A percentile compares a stretch with the other conserved stretches of the same genome.
phyloP scores from a whole-genome alignment of 2,797 vertebrate genomes.

The Thunnus albacares region DNA sequence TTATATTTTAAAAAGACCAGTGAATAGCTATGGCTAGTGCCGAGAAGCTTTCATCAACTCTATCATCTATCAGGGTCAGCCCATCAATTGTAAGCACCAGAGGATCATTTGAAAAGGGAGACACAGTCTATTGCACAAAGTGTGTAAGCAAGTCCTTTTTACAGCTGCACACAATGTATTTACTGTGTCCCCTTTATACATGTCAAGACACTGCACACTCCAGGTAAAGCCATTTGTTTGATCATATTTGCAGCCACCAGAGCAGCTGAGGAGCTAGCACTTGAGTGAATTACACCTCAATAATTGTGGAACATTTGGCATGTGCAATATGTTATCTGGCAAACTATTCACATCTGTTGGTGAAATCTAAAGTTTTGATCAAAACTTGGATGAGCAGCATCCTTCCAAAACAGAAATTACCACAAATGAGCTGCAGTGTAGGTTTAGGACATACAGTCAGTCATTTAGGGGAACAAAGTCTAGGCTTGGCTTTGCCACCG shows the following conservation, averaged over 20 bases:
- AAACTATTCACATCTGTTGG: conserved; percentile 17
- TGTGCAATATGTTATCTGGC: conserved; percentile 21
- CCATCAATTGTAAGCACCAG: conserved; percentile 21
- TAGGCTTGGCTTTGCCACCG: not conserved
- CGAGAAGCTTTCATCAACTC: conserved; percentile 44
- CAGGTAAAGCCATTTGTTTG: not conserved
- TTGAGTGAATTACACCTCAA: conserved; percentile 6
- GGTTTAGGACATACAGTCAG: conserved; percentile 5
- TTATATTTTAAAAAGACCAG: conserved; percentile 39
- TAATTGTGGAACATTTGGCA: conserved; percentile 17
- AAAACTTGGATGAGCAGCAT: conserved; percentile 3
- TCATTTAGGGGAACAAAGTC: not conserved
- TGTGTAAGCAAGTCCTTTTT: not conserved
- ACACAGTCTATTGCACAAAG: not conserved
- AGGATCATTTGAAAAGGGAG: conserved; percentile 35
- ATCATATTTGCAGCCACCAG: conserved; percentile 8
- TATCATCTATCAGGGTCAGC: conserved; percentile 39
- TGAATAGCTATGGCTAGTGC: conserved; percentile 6
- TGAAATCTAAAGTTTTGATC: conserved; percentile 17
- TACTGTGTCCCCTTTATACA: conserved; percentile 4
- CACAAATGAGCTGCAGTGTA: conserved; percentile 4
- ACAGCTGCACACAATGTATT: conserved; percentile 6
- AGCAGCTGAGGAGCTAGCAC: conserved; percentile 36
- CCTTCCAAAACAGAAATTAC: conserved; percentile 13
- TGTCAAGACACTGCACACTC: conserved; percentile 12